Evolutionary conservation across 2,113 vertebrate genomes (phyloP), one percentile per base, ranked within the genome.

Genomic region (Pipra filicauda): DNA sequence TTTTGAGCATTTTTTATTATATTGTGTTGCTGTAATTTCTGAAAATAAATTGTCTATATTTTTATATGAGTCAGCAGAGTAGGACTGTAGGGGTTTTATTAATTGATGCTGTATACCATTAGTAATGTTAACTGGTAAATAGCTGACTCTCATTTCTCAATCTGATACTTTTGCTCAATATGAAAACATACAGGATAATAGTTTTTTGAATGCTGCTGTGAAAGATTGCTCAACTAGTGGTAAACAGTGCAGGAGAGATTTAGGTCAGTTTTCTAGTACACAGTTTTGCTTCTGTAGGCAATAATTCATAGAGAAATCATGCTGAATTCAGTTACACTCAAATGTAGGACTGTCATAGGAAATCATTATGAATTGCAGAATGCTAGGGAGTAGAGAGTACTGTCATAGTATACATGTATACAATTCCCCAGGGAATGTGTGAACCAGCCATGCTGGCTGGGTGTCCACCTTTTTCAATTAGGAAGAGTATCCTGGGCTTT

Each of bases 321-420:
- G 13, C 11, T 31, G 57, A 74, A 81, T 51, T 81, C 13, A 6
- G 3, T 62, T 58, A 12, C 8, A 6, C 17, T 74, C 22, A 48
- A 43, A 74, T 58, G 13, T 30, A 58, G 26, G 27, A 54, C 46
- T 67, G 33, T 39, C 35, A 37, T 9, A 46, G 52, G 52, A 22
- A 80, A 80, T 59, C 1, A 23, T 8, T 35, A n/a, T 73, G 55
- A 77, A 71, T 9, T 59, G 52, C 61, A 71, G 48, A 35, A 49
- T 15, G 8, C 37, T 69, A 71, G 37, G 37, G 33, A 77, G 19
- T 37, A 72, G 52, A 37, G 23, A 24, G 21, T n/a, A 17, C 54
- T 1, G 0, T 46, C 33, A 33, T 41, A 52, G 30, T 11, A n/a
- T 37, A n/a, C 3, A 2, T 16, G 16, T 24, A 8, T 28, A 27